Evolutionary conservation across 2,888 invertebrate genomes (phyloP), one percentile per base, ranked within the genome.

Genomic region (Campoletis raptor): DNA sequence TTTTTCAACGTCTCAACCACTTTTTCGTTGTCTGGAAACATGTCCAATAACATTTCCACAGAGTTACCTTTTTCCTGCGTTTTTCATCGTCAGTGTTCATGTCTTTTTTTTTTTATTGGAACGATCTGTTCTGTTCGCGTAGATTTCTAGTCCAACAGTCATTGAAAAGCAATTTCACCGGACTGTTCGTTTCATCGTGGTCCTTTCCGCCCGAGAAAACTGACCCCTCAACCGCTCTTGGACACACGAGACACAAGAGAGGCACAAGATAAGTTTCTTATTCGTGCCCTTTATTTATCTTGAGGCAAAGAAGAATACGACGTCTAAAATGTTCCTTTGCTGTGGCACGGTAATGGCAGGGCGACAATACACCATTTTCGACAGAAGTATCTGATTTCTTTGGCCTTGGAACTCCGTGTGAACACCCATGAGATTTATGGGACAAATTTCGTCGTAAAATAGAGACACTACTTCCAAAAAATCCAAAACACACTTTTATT

Each of bases 81-180:
- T 42, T 45, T 61, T 79, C 48, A 45, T 42, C 21, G 1, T 45
- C 79, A 45, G 48, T 67, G 57, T 67, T 61, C 61, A 18, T 24
- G 10, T 64, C 77, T 40, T 61, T 37, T 48, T 66, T 40, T 52
- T 12, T 9, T n/a, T n/a, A n/a, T n/a, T n/a, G n/a, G 18, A 8
- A 30, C 18, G 18, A 54, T n/a, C 48, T 4, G 10, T 66, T n/a
- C 48, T 4, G 10, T 66, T n/a, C 40, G 24, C 54, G 24, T 36
- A 21, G 30, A 37, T 42, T 18, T 36, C 48, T 42, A 10, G 61
- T 18, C 30, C 40, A 40, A 67, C 77, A 88, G 86, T 90, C 86
- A 91, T 90, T 88, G 91, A 88, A 90, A 90, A 90, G 82, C 90
- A 90, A 91, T 90, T 90, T 89, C 88, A 40, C 73, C 37, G 45